phyloP scores from a whole-genome alignment of 2,113 vertebrate species.

The Xiphorhynchus elegans region DNA sequence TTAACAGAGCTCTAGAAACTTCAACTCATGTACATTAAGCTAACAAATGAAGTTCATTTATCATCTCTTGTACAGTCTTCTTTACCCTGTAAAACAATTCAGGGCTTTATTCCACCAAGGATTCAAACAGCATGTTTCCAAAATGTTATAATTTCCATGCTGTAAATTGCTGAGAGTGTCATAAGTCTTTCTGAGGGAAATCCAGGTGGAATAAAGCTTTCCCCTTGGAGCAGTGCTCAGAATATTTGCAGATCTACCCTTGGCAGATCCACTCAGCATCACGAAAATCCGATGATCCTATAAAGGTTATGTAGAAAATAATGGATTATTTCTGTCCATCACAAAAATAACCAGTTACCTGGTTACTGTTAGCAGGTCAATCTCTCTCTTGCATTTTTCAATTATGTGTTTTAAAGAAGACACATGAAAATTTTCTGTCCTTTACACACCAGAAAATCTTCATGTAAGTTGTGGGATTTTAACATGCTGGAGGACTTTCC shows the following conservation, averaged over 20 bases:
- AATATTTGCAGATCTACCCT: background rate
- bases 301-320: background rate
- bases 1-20: background rate
- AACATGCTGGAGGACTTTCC: background rate
- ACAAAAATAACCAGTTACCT: background rate
- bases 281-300: background rate
- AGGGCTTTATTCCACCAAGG: background rate
- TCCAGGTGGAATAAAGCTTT: background rate
- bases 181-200: background rate
- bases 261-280: background rate
- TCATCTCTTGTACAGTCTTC: background rate
- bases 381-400: background rate
- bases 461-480: background rate
- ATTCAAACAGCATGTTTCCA: background rate
- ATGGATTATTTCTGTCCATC: background rate
- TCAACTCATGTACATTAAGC: background rate
- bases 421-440: background rate
- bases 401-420: background rate
- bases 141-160: background rate
- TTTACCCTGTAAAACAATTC: background rate
- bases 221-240: background rate
- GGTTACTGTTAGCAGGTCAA: background rate
- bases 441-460: background rate
- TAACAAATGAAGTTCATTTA: background rate
- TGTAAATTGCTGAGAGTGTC: background rate